A percentile compares a stretch with the other conserved stretches of the same genome.
These are phyloP conservation scores for Microtus richardsoni DNA, from an alignment of 2,113 vertebrate species.

Conservation along the genomic window DNA sequence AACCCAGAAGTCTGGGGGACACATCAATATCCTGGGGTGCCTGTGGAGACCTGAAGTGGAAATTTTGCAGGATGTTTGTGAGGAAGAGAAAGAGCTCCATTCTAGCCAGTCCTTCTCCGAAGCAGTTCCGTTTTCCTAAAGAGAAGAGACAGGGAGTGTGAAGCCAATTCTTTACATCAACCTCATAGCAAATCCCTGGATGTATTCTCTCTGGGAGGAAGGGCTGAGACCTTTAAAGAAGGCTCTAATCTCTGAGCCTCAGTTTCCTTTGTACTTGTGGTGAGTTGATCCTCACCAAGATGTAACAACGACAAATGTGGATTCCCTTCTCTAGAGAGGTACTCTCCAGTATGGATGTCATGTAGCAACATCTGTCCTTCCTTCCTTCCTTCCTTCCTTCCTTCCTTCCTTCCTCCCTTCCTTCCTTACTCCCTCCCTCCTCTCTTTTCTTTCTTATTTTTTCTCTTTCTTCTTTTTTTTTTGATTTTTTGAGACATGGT, in stretches of 20 bases:
- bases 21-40: constrained; percentile 64
- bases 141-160: not conserved
- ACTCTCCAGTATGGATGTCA: not conserved
- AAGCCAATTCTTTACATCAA: not conserved
- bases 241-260: constrained; percentile 64
- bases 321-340: not conserved
- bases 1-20: constrained; percentile 50
- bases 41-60: constrained; percentile 53
- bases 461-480: not conserved
- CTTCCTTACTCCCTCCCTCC: too few relatives aligned
- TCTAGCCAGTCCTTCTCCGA: constrained; percentile 75
- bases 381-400: too few relatives aligned
- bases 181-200: accelerated
- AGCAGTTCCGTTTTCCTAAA: constrained; percentile 79
- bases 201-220: not conserved
- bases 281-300: not conserved
- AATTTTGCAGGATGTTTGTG: constrained; percentile 79
- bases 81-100: constrained; percentile 81
- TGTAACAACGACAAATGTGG: not conserved
- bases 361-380: not conserved
- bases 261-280: not conserved
- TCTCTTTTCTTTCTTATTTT: too few relatives aligned
- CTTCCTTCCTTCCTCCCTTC: too few relatives aligned
- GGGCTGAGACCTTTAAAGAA: constrained; percentile 32
- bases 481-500: not conserved